These are phyloP conservation scores for Papilio aristodemus DNA, from an alignment of 1,140 invertebrate genomes.

Conservation along the genomic window DNA sequence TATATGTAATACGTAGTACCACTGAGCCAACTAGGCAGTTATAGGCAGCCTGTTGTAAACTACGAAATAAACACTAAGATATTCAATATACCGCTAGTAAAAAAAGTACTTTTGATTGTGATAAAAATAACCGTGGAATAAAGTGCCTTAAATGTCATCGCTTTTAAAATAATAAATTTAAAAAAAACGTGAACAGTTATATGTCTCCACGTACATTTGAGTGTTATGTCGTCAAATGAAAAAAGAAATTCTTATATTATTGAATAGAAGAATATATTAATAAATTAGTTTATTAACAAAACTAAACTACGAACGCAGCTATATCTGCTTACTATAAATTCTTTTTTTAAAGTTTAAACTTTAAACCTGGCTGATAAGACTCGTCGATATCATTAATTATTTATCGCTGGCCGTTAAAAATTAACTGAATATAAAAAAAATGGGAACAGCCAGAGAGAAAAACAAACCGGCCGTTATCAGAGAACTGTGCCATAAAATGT, in stretches of 20 bases:
- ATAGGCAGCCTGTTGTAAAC: neutral
- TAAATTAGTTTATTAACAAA: no score
- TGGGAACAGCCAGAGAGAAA: conserved; percentile 36
- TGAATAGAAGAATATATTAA: no score
- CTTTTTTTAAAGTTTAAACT: conserved; percentile 18
- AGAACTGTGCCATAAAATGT: conserved; percentile 50
- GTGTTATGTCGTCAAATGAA: neutral
- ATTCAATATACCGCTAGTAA: neutral
- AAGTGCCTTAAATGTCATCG: neutral
- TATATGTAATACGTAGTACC: no score
- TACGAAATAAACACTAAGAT: conserved; percentile 6
- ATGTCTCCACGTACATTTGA: neutral
- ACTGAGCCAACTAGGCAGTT: no score
- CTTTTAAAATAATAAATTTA: conserved; percentile 2
- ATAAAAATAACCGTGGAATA: conserved; percentile 6
- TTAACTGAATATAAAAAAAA: conserved; percentile 40
- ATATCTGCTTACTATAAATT: neutral
- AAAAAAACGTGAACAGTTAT: neutral
- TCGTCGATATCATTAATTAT: conserved; percentile 3
- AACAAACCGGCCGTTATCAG: conserved; percentile 44
- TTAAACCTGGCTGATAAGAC: conserved; percentile 21
- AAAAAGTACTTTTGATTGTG: neutral
- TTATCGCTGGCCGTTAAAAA: conserved; percentile 39
- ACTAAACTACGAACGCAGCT: neutral
- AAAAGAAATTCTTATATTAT: neutral